Conservation (phyloP, 2,888 invertebrate species). For the Branchellion lobata region DNA sequence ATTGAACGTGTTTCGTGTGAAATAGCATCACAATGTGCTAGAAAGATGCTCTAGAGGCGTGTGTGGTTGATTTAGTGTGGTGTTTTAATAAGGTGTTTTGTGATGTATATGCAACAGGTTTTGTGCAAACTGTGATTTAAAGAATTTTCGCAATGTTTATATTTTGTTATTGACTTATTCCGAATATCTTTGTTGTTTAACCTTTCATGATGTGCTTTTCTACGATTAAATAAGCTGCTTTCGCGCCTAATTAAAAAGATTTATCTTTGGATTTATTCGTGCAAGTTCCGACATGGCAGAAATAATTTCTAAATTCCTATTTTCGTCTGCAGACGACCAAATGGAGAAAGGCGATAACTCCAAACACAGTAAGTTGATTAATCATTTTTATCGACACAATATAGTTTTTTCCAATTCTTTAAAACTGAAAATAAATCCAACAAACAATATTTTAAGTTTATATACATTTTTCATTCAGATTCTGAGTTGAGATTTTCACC, state of each 20-base stretch:
- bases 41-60: too few species aligned
- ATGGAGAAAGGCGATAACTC: not conserved
- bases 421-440: too few species aligned
- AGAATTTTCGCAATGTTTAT: too few species aligned
- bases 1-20: too few species aligned
- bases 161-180: too few species aligned
- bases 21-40: too few species aligned
- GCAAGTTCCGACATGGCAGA: too few species aligned
- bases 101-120: too few species aligned
- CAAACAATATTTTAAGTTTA: not conserved
- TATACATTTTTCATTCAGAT: not conserved
- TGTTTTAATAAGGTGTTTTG: not conserved
- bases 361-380: not conserved
- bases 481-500: constrained; percentile 32
- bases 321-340: not conserved
- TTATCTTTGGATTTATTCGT: not conserved
- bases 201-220: not conserved
- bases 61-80: not conserved
- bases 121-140: too few species aligned
- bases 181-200: too few species aligned
- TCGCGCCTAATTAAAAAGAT: not conserved
- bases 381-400: too few species aligned
- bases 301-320: not conserved
- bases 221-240: not conserved
- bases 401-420: too few species aligned